Percentiles rank a stretch among this genome's conserved stretches.
These are phyloP conservation scores for Ctenomys sociabilis DNA, from an alignment of 2,113 vertebrate species.

Conservation along the genomic window DNA sequence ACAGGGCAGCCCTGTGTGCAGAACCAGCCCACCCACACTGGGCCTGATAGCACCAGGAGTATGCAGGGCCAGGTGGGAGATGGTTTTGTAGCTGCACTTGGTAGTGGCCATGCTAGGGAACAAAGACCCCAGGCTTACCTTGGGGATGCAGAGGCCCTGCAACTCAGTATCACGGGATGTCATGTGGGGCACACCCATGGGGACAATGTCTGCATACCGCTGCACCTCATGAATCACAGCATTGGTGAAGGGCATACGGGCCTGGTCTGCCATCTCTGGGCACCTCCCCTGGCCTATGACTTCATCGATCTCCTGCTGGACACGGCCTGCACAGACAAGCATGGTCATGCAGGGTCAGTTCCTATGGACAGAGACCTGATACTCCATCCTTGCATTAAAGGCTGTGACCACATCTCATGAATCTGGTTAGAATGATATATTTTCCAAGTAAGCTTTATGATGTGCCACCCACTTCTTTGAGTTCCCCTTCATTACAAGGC, in stretches of 20 bases:
- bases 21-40: background rate
- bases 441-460: rapidly evolving
- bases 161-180: conserved; percentile 74
- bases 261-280: too few species aligned
- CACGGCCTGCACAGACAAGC: too few species aligned
- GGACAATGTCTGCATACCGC: conserved; percentile 67
- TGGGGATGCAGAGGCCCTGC: conserved; percentile 86
- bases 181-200: conserved; percentile 8
- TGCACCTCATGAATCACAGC: conserved; percentile 87
- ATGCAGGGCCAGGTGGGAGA: rapidly evolving
- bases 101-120: background rate
- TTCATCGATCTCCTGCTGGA: too few species aligned
- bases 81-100: rapidly evolving
- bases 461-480: rapidly evolving
- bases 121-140: conserved; percentile 77
- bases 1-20: background rate
- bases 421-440: rapidly evolving
- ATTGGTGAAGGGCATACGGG: conserved; percentile 84
- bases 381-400: rapidly evolving
- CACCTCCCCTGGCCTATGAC: too few species aligned
- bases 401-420: rapidly evolving
- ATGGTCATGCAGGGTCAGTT: background rate
- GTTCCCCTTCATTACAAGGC: background rate
- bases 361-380: rapidly evolving
- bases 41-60: rapidly evolving